A percentile compares a stretch with the other conserved stretches of the same genome.
These are phyloP conservation scores for Argopecten irradians DNA, from an alignment of 1,140 invertebrate genomes.

Conservation along the genomic window DNA sequence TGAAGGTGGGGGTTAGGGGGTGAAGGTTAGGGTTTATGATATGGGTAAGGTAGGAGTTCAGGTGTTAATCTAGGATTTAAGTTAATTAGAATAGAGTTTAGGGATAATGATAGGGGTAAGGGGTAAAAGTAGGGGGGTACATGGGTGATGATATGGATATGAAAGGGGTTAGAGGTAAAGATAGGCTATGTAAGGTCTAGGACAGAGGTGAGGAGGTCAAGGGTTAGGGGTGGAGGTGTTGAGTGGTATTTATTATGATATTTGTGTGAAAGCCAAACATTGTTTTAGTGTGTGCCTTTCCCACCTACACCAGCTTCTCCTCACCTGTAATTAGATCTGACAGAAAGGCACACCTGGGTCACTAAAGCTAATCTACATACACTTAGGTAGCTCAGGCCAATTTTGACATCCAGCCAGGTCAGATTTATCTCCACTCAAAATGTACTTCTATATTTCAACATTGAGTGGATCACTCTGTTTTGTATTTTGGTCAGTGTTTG, in stretches of 20 bases:
- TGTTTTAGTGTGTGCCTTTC: not conserved
- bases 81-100: no score
- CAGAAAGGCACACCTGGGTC: conserved; percentile 1
- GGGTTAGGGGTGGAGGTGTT: no score
- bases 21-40: no score
- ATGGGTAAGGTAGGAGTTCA: no score
- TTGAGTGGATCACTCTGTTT: not conserved
- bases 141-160: no score
- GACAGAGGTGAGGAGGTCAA: no score
- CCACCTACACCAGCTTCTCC: not conserved
- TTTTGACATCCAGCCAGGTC: conserved; percentile 13
- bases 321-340: conserved; percentile 21
- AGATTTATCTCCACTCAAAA: not conserved
- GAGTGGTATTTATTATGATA: not conserved
- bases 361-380: not conserved
- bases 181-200: no score
- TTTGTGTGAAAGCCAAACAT: not conserved
- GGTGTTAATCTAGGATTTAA: no score
- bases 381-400: not conserved
- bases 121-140: no score
- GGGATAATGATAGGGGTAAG: no score
- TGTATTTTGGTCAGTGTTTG: not conserved
- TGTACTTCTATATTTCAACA: not conserved
- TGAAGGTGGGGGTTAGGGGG: no score
- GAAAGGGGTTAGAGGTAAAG: no score